Conservation (phyloP, 2,797 vertebrate species). For the Lagocephalus sceleratus region DNA sequence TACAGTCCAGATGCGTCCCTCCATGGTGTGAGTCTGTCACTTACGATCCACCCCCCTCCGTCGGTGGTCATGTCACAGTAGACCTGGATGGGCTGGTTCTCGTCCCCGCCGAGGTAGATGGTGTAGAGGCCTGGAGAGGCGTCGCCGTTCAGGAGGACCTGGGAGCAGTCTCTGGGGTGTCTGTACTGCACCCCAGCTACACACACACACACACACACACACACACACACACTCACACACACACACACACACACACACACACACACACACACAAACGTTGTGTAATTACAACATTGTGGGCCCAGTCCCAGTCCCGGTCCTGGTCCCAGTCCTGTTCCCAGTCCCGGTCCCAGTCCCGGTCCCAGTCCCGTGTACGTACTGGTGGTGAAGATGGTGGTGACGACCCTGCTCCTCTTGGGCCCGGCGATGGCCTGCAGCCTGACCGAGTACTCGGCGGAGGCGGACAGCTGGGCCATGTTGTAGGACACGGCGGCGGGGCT, state of each 20-base stretch:
- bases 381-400: conserved; percentile 85
- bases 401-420: conserved; percentile 82
- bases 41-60: conserved; percentile 95
- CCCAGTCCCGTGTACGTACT: conserved; percentile 74
- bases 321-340: too few species aligned
- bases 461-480: conserved; percentile 83
- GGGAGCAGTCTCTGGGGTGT: conserved; percentile 91
- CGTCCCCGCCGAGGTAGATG: conserved; percentile 85
- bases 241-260: too few species aligned
- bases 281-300: too few species aligned
- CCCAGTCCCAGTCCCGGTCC: too few species aligned
- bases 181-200: conserved; percentile 88
- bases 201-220: conserved; percentile 27
- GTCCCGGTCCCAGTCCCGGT: too few species aligned
- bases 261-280: conserved; percentile 18
- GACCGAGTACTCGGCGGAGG: conserved; percentile 85
- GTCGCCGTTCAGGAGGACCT: conserved; percentile 91
- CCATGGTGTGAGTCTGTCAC: too few species aligned
- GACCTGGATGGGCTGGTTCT: conserved; percentile 84
- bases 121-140: conserved; percentile 84
- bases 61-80: conserved; percentile 94
- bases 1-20: too few species aligned
- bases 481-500: conserved; percentile 86
- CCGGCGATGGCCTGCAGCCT: conserved; percentile 85
- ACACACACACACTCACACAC: too few species aligned